A percentile compares a stretch with the other conserved stretches of the same genome.
phyloP scores from a whole-genome alignment of 2,888 invertebrate species.

The Chironomus riparius region DNA sequence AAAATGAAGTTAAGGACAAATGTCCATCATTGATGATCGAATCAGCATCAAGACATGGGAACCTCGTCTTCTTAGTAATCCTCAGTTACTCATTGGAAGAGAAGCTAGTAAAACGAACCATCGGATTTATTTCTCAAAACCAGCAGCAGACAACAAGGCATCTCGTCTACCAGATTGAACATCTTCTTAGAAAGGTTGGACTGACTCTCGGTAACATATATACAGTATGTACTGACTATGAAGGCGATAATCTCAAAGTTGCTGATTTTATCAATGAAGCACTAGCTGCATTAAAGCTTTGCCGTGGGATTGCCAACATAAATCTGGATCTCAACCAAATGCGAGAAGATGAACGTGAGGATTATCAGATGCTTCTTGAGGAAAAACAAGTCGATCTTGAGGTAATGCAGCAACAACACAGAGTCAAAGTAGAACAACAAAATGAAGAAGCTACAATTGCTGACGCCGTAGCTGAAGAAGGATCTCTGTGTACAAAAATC shows the following conservation, averaged over 20 bases:
- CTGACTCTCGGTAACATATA: neutral
- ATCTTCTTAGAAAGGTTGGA: neutral
- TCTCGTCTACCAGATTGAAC: neutral
- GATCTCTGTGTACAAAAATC: neutral
- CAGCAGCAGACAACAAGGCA: neutral
- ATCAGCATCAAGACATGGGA: neutral
- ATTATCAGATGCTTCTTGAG: neutral
- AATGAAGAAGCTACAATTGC: neutral
- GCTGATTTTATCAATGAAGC: neutral
- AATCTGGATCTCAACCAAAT: no score
- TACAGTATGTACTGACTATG: neutral
- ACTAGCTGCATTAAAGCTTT: neutral
- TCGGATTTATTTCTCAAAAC: neutral
- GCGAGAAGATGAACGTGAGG: neutral
- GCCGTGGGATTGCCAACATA: neutral
- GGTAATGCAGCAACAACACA: neutral
- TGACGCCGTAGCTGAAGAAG: neutral
- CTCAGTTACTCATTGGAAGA: neutral
- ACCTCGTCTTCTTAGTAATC: neutral
- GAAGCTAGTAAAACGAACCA: neutral
- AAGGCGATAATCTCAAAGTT: neutral
- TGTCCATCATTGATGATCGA: neutral
- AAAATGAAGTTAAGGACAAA: neutral
- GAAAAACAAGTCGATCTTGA: neutral
- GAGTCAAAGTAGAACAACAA: no score